These are phyloP conservation scores for Lynx canadensis DNA, from an alignment of 2,113 vertebrate genomes.

Conservation along the genomic window DNA sequence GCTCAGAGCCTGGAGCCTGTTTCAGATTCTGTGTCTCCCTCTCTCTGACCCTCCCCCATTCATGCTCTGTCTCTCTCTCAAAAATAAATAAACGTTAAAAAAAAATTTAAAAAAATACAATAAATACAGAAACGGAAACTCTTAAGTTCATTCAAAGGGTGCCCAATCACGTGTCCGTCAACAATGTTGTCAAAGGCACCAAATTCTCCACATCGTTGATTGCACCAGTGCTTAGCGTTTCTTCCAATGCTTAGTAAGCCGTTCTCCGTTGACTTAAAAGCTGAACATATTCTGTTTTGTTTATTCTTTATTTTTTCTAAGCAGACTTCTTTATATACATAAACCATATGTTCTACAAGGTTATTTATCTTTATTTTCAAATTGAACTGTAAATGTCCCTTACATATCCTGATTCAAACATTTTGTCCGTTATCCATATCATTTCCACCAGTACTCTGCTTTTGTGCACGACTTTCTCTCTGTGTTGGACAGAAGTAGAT, in stretches of 20 bases:
- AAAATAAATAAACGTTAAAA: too few species aligned
- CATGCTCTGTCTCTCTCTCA: too few species aligned
- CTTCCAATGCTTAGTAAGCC: not conserved
- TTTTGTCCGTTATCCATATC: not conserved
- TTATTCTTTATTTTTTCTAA: slow-evolving; percentile 12
- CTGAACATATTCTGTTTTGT: not conserved
- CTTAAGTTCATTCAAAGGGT: not conserved
- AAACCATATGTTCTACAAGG: not conserved
- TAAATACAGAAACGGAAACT: not conserved
- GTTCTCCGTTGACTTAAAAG: not conserved
- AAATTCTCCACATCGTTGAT: not conserved
- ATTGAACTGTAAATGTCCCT: not conserved
- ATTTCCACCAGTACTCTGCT: not conserved
- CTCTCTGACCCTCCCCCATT: too few species aligned
- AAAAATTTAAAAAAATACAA: not conserved
- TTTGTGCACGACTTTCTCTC: not conserved
- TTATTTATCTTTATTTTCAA: not conserved
- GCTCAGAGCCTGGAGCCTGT: too few species aligned
- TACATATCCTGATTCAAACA: not conserved
- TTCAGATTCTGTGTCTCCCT: too few species aligned
- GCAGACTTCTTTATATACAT: not conserved
- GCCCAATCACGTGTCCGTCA: not conserved
- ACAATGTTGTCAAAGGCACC: not conserved
- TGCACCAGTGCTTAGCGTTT: not conserved
- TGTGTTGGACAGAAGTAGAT: not conserved